Evolutionary conservation across 2,888 invertebrate species (phyloP).

Genomic region (Melolontha melolontha): DNA sequence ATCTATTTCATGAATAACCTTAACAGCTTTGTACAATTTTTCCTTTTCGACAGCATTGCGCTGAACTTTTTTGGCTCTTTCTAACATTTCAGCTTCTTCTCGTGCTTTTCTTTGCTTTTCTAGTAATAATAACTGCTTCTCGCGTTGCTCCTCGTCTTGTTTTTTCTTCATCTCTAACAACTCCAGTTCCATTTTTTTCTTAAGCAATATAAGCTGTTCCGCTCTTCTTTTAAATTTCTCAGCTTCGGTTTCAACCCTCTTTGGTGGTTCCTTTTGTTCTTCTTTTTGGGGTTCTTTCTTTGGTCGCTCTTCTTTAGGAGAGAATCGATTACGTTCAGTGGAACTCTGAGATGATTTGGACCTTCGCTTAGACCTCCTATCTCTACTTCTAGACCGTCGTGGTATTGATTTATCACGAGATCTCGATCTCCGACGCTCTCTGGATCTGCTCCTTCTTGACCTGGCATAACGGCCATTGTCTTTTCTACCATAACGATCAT

Average conservation of each 20-base stretch:
- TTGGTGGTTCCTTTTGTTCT: constrained; percentile 44
- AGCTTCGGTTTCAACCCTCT: constrained; percentile 56
- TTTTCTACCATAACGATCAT: constrained; percentile 34
- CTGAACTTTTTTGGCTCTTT: constrained; percentile 63
- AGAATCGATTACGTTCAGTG: constrained; percentile 7
- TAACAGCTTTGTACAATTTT: constrained; percentile 63
- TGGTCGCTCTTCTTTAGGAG: constrained; percentile 19
- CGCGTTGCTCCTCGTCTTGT: constrained; percentile 66
- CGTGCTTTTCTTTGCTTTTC: constrained; percentile 65
- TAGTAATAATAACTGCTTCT: constrained; percentile 54
- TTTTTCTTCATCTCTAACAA: constrained; percentile 70
- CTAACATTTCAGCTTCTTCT: constrained; percentile 65
- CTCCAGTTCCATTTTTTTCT: constrained; percentile 73
- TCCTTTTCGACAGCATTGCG: constrained; percentile 64
- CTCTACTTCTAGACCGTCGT: constrained; percentile 65
- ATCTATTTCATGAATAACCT: constrained; percentile 62
- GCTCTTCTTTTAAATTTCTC: constrained; percentile 62
- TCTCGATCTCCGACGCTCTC: constrained; percentile 54
- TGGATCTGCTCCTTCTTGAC: constrained; percentile 55
- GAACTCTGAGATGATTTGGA: constrained; percentile 47
- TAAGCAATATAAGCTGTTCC: constrained; percentile 68
- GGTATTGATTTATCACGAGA: constrained; percentile 61
- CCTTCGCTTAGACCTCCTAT: constrained; percentile 47
- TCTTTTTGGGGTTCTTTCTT: constrained; percentile 43
- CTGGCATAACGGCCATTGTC: constrained; percentile 40